These are phyloP conservation scores for Drosophila picticornis DNA, from an alignment of 2,888 invertebrate species.

Conservation along the genomic window DNA sequence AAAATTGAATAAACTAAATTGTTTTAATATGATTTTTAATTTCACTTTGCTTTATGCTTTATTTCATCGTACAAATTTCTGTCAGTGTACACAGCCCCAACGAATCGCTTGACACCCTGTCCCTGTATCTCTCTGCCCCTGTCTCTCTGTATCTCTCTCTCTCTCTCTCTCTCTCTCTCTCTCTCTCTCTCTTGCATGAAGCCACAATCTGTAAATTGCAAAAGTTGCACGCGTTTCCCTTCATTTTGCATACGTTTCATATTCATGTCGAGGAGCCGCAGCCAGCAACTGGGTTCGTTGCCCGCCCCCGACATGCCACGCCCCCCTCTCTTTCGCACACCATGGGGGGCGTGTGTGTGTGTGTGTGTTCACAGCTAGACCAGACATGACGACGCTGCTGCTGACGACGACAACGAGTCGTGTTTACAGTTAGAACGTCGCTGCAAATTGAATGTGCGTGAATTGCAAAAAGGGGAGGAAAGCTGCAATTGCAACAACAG, in stretches of 20 bases:
- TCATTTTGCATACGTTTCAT: conserved; percentile 79
- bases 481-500: conserved; percentile 33
- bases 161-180: background rate
- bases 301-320: conserved; percentile 41
- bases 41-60: too few species aligned
- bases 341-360: background rate
- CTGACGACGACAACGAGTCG: conserved; percentile 54
- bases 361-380: conserved; percentile 33
- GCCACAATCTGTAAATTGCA: conserved; percentile 75
- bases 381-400: conserved; percentile 69
- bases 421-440: conserved; percentile 72
- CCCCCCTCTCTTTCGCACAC: conserved; percentile 9
- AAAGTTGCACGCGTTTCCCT: conserved; percentile 75
- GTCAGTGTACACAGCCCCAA: background rate
- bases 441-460: conserved; percentile 66
- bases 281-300: conserved; percentile 63
- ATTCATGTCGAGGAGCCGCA: conserved; percentile 64
- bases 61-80: background rate
- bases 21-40: too few species aligned
- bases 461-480: conserved; percentile 40
- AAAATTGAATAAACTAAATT: background rate
- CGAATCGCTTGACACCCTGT: background rate
- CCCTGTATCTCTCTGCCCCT: background rate
- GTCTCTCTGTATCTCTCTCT: background rate
- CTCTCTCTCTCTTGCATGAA: conserved; percentile 1